Evolutionary conservation across 2,797 vertebrate genomes (phyloP).

Genomic region (Micropoecilia bifurca): DNA sequence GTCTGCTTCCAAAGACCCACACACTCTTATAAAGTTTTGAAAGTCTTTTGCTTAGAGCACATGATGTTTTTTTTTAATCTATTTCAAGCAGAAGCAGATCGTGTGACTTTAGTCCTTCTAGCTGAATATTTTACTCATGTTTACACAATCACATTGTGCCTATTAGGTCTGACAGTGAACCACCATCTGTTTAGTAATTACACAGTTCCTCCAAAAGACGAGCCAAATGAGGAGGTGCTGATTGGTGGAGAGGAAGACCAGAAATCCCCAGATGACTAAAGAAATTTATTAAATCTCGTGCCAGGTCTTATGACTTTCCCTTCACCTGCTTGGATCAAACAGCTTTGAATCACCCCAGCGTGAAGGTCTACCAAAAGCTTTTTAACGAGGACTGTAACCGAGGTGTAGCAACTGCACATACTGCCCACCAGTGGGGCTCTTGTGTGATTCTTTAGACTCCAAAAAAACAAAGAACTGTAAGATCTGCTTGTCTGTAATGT

Average conservation of each 20-base stretch:
- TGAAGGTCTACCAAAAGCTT: constrained; percentile 27
- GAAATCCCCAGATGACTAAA: constrained; percentile 43
- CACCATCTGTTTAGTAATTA: constrained; percentile 59
- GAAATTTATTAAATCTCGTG: constrained; percentile 55
- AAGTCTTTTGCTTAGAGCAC: background rate
- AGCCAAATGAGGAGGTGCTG: constrained; percentile 42
- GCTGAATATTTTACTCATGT: constrained; percentile 7
- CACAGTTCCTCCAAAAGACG: constrained; percentile 36
- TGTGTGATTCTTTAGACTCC: background rate
- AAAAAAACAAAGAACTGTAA: background rate
- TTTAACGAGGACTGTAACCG: constrained; percentile 12
- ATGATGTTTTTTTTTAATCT: background rate
- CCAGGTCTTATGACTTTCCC: constrained; percentile 47
- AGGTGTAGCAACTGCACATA: constrained; percentile 34
- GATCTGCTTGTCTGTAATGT: constrained; percentile 8
- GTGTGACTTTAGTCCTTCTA: constrained; percentile 8
- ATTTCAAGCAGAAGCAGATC: background rate
- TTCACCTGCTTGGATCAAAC: constrained; percentile 30
- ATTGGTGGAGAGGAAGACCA: constrained; percentile 47
- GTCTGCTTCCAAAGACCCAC: background rate
- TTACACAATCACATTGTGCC: constrained; percentile 17
- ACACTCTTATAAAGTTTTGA: background rate
- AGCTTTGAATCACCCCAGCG: constrained; percentile 32
- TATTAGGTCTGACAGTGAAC: constrained; percentile 30
- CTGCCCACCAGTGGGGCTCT: constrained; percentile 74